A percentile compares a stretch with the other conserved stretches of the same genome.
phyloP scores from a whole-genome alignment of 2,113 vertebrate species.

The Anarrhichthys ocellatus region DNA sequence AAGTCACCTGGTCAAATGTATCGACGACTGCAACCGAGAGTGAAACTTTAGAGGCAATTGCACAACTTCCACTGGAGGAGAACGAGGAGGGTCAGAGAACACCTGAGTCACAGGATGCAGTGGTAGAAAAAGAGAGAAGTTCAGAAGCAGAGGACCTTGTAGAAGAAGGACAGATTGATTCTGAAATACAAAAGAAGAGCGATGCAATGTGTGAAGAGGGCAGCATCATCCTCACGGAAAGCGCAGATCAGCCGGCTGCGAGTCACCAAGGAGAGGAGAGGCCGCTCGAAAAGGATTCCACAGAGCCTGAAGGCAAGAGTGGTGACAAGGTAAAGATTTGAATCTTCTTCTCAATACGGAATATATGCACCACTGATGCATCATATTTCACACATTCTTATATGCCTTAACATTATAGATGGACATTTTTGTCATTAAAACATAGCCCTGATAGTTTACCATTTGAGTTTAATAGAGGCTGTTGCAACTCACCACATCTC shows the following conservation, averaged over 20 bases:
- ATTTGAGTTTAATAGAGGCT: neutral
- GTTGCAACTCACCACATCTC: neutral
- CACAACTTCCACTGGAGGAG: constrained; percentile 6
- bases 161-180: constrained; percentile 25
- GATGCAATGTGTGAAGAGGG: constrained; percentile 26
- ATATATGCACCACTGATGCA: neutral
- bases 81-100: constrained; percentile 16
- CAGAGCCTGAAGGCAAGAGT: constrained; percentile 33
- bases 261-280: constrained; percentile 43
- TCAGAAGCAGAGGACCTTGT: constrained; percentile 20
- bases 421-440: neutral
- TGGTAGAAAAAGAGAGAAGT: constrained; percentile 29
- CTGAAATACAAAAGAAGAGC: constrained; percentile 24
- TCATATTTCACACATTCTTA: neutral
- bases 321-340: constrained; percentile 69
- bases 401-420: neutral
- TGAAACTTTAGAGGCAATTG: constrained; percentile 40
- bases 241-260: constrained; percentile 22
- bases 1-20: constrained; percentile 27
- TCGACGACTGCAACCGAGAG: constrained; percentile 18
- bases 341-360: constrained; percentile 16
- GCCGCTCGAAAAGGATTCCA: constrained; percentile 26
- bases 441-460: neutral
- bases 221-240: neutral
- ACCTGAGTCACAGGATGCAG: neutral